Evolutionary conservation across 1,140 invertebrate genomes (phyloP), one percentile per base, ranked within the genome.

Genomic region (Pemphigus obesinymphae): DNA sequence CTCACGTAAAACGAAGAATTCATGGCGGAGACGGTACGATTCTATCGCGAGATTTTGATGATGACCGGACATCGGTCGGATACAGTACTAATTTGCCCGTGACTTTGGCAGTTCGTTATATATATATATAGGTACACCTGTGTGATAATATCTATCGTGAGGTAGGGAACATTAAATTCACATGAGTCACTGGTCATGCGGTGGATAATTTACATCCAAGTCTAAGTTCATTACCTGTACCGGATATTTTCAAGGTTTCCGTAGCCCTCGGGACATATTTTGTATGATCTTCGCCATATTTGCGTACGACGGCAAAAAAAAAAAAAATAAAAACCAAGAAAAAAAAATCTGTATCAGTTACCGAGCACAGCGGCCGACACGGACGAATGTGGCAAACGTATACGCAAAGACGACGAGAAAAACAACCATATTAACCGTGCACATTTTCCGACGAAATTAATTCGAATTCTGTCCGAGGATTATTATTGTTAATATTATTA

Each of bases 241-340:
- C 23, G 66, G 40, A 43, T 70, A 70, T 70, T 70, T 70, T 70
- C 66, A 70, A 70, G 66, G 66, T 70, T 70, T 43, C 45, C 45
- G 13, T 17, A 43, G 40, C 40, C 40, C 37, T 70, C 37, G 29
- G 37, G 15, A 23, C n/a, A 40, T n/a, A n/a, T 26, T 26, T 23
- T 26, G 7, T 29, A 45, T 8, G 40, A 45, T 70, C n/a, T 70
- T 68, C 37, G 5, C 37, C n/a, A 1, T 23, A 15, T 1, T 26
- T 26, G 15, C 2, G 20, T 58, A 26, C 4, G n/a, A n/a, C n/a
- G n/a, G 13, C 10, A 45, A 2, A 45, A 45, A 45, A 45, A 1
- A 11, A 45, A 45, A 45, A 45, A 7, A 11, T 45, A 45, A 45
- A n/a, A n/a, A n/a, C n/a, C n/a, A n/a, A n/a, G n/a, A n/a, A n/a